phyloP scores from a whole-genome alignment of 2,888 invertebrate genomes.

The Lepidocyrtinus sp. region DNA sequence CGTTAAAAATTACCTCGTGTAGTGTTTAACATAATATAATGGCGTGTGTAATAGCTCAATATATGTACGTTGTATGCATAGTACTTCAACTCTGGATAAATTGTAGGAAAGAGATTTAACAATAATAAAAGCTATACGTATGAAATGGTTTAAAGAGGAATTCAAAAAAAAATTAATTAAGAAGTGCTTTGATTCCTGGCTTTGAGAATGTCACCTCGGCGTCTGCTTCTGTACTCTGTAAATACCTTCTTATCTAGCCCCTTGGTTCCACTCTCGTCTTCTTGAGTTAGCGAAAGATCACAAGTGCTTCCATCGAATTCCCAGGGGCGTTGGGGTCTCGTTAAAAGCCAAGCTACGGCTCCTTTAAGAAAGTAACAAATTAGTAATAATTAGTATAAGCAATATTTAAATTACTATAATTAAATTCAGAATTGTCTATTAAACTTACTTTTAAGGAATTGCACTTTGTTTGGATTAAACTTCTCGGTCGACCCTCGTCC shows the following conservation, averaged over 20 bases:
- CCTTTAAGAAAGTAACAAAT: too few relatives aligned
- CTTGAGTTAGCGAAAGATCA: conserved; percentile 24
- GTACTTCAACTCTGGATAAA: background rate
- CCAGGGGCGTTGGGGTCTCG: conserved; percentile 33
- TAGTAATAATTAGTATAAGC: too few relatives aligned
- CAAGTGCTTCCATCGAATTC: conserved; percentile 47
- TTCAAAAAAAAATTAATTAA: background rate
- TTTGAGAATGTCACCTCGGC: conserved; percentile 56
- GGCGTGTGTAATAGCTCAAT: background rate
- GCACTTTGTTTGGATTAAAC: conserved; percentile 55
- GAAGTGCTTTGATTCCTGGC: conserved; percentile 2
- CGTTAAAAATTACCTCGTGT: background rate
- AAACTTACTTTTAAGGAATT: conserved; percentile 54
- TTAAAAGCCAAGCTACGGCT: conserved; percentile 46
- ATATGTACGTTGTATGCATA: background rate
- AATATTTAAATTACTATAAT: too few relatives aligned
- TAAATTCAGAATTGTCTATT: too few relatives aligned
- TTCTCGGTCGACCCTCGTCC: conserved; percentile 50
- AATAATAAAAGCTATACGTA: background rate
- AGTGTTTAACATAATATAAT: too few relatives aligned
- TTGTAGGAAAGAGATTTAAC: conserved; percentile 2
- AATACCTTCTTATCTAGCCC: conserved; percentile 57
- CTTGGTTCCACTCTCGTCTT: conserved; percentile 39
- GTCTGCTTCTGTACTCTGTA: conserved; percentile 53
- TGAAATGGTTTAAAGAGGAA: conserved; percentile 13